Evolutionary conservation across 2,113 vertebrate genomes (phyloP).

Genomic region (Phainopepla nitens): DNA sequence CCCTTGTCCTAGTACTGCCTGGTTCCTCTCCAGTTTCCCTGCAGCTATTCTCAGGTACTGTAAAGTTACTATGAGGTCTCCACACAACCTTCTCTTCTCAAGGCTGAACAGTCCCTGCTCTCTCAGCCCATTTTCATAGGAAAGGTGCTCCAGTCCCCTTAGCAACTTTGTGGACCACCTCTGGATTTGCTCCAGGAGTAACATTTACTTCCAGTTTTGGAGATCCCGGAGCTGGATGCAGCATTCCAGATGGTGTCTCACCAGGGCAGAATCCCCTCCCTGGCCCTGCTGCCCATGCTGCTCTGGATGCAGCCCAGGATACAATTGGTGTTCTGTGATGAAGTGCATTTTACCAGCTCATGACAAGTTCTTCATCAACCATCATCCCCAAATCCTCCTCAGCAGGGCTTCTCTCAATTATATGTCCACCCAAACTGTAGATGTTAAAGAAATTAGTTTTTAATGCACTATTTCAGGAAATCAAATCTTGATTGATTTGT

Average conservation of each 20-base stretch:
- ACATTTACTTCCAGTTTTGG: too few relatives aligned
- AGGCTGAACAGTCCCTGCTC: neutral
- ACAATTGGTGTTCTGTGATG: neutral
- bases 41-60: neutral
- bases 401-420: neutral
- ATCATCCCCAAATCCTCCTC: neutral
- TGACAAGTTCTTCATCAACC: neutral
- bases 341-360: fast-evolving
- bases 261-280: neutral
- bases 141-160: neutral
- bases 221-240: neutral
- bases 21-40: neutral
- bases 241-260: neutral
- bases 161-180: neutral
- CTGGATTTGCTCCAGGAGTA: neutral
- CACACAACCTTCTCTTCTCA: neutral
- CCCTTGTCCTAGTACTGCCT: neutral
- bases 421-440: neutral
- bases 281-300: fast-evolving
- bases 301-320: neutral
- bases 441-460: neutral
- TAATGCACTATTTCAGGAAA: neutral
- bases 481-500: neutral
- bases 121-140: neutral
- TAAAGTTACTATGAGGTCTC: neutral